Conservation (phyloP, 2,888 invertebrate genomes). For the Acanthosepion esculentum region DNA sequence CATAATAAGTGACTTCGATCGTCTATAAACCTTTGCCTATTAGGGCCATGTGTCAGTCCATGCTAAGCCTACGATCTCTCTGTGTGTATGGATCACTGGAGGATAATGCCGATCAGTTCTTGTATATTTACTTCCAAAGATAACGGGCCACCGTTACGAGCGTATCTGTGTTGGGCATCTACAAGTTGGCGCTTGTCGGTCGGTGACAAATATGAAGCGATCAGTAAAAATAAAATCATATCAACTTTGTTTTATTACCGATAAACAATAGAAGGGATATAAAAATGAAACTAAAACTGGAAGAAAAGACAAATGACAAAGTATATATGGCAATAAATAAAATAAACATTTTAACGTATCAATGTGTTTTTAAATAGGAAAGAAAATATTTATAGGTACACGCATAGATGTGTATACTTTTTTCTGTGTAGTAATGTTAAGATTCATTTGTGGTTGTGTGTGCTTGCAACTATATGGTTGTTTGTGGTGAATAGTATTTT, state of each 20-base stretch:
- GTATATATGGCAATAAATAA: background rate
- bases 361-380: background rate
- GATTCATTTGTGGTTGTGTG: background rate
- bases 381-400: background rate
- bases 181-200: background rate
- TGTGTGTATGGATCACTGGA: background rate
- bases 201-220: background rate
- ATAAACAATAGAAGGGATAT: background rate
- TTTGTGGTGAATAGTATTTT: background rate
- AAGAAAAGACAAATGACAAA: background rate
- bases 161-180: background rate
- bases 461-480: background rate
- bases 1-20: no score
- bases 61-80: background rate
- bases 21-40: no score
- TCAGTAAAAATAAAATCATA: background rate
- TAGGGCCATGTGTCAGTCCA: no score
- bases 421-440: background rate
- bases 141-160: background rate
- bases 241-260: background rate
- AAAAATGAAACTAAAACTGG: background rate
- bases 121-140: background rate
- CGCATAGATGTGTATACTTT: background rate
- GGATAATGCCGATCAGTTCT: background rate
- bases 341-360: background rate